Base-by-base conservation (phyloP, 2,797 vertebrate genomes). In the Rhabdomys pumilio region DNA sequence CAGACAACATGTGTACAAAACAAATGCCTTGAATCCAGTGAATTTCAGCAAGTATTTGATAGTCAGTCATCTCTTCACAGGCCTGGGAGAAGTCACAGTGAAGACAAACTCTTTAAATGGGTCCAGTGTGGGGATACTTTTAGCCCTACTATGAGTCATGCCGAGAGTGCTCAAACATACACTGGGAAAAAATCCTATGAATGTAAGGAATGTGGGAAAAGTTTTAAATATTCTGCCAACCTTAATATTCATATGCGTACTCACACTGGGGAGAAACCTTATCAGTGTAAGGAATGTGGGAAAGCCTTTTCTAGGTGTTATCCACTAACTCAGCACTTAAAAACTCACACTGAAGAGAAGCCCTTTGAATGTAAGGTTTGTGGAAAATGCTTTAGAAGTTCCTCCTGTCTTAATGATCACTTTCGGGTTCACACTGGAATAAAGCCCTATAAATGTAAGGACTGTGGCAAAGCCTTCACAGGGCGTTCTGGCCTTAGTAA, bases 181-280 rank as follows among this genome's bases (percentile, higher is more conserved):
- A 41, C 79, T 50, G 59, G 67, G n/a, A 92, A 69, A 76, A 89
- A 77, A 61, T 14, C 79, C 59, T 61, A 89, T 26, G 85, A 83
- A 26, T 92, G 90, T 81, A 91, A 94, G 65, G 82, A 89, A 8
- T 91, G 85, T 63, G 92, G 94, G 34, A 96, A 95, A 85, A 79
- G 63, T 67, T 96, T 96, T 77, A 94, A 81, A 57, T 94, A 97
- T 55, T 77, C 47, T 47, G 87, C 89, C 59, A 84, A 89, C 47
- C 89, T 96, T 34, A 91, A 85, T 72, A 93, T 96, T 77, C 96
- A 98, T 57, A 97, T 94, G 93, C 94, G 91, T 59, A 96, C 92
- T 41, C 98, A 97, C 67, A 97, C 91, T 0, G 95, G 97, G 2
- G 97, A 98, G 79, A 97, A 97, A 89, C 96, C 96, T 6, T 96